Evolutionary conservation across 2,888 invertebrate species (phyloP).

Genomic region (Loripinus fragilis): DNA sequence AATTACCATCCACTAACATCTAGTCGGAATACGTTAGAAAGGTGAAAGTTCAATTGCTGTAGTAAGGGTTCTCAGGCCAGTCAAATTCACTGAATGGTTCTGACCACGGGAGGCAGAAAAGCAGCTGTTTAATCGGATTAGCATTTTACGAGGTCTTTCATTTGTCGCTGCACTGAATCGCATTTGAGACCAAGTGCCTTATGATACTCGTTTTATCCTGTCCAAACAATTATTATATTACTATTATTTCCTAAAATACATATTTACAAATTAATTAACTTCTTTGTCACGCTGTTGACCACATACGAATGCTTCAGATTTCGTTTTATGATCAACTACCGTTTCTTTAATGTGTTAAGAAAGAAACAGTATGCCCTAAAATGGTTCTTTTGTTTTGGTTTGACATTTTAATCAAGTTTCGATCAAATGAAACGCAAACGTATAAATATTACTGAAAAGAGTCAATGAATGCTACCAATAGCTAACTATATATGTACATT

Average conservation of each 20-base stretch:
- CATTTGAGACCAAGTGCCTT: slow-evolving; percentile 31
- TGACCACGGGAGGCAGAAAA: slow-evolving; percentile 27
- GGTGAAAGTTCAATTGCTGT: slow-evolving; percentile 32
- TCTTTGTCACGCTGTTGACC: slow-evolving; percentile 47
- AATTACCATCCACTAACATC: slow-evolving; percentile 27
- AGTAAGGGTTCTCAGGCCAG: slow-evolving; percentile 3
- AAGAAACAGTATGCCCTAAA: no score
- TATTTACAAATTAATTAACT: slow-evolving; percentile 58
- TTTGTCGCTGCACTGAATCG: slow-evolving; percentile 38
- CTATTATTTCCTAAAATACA: slow-evolving; percentile 51
- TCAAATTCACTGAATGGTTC: neutral
- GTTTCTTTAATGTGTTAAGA: no score
- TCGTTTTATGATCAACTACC: neutral
- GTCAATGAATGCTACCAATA: no score
- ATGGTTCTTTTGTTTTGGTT: no score
- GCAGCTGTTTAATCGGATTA: slow-evolving; percentile 35
- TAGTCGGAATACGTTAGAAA: slow-evolving; percentile 17
- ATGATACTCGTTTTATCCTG: slow-evolving; percentile 41
- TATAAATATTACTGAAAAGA: no score
- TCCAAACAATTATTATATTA: slow-evolving; percentile 42
- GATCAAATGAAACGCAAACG: no score
- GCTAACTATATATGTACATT: no score
- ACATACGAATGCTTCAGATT: neutral
- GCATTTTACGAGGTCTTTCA: slow-evolving; percentile 39
- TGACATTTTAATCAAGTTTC: no score